phyloP scores from a whole-genome alignment of 1,140 invertebrate species.

The Gryon sp. region DNA sequence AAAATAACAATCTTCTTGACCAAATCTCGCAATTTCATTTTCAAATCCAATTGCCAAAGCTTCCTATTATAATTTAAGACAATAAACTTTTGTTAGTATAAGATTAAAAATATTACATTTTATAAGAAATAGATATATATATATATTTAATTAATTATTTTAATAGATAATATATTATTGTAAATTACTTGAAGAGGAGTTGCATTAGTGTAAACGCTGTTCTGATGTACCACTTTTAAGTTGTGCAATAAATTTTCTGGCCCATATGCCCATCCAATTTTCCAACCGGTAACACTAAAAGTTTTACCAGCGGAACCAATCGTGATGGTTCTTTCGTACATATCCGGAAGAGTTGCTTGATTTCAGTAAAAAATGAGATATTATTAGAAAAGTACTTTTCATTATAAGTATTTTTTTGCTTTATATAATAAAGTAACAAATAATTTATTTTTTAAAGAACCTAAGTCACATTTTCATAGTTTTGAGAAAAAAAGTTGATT shows the following conservation, averaged over 20 bases:
- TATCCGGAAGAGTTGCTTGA: conserved; percentile 96
- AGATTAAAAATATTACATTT: neutral
- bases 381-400: too few relatives aligned
- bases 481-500: too few relatives aligned
- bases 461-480: too few relatives aligned
- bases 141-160: conserved; percentile 4
- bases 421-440: too few relatives aligned
- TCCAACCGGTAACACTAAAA: conserved; percentile 98
- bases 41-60: conserved; percentile 95
- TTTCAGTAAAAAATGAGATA: conserved; percentile 41
- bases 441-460: too few relatives aligned
- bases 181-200: conserved; percentile 88
- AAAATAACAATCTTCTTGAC: conserved; percentile 92
- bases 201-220: conserved; percentile 93
- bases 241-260: conserved; percentile 89
- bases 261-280: conserved; percentile 97
- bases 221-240: conserved; percentile 94
- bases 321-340: conserved; percentile 99
- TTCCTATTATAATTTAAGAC: conserved; percentile 88
- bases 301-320: conserved; percentile 98
- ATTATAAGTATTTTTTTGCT: too few relatives aligned
- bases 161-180: neutral
- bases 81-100: too few relatives aligned
- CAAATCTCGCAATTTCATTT: conserved; percentile 86
- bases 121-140: conserved; percentile 8